Percentiles rank a stretch among this genome's conserved stretches.
These are phyloP conservation scores for Corythoichthys intestinalis DNA, from an alignment of 2,113 vertebrate genomes.

Conservation along the genomic window DNA sequence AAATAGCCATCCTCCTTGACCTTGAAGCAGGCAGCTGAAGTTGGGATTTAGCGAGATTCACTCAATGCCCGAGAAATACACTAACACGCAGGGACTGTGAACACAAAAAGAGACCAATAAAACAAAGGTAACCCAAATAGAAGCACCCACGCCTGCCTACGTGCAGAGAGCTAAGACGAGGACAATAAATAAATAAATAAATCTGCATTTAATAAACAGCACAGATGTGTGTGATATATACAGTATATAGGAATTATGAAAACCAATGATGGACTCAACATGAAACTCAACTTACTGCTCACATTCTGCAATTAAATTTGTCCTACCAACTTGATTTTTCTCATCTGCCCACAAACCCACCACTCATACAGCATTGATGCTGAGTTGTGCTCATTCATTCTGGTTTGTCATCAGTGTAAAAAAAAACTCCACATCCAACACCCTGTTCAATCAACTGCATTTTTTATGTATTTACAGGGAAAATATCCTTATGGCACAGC, in stretches of 20 bases:
- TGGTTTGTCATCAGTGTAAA: background rate
- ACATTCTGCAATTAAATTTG: conserved; percentile 28
- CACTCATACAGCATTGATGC: background rate
- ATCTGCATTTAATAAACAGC: background rate
- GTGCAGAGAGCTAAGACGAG: background rate
- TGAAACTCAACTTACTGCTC: conserved; percentile 5
- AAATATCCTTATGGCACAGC: background rate
- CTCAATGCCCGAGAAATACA: conserved; percentile 1
- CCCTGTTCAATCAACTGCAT: background rate
- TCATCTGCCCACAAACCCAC: conserved; percentile 25
- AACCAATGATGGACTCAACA: conserved; percentile 27
- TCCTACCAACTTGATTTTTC: conserved; percentile 26
- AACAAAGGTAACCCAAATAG: background rate
- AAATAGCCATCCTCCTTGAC: conserved; percentile 2
- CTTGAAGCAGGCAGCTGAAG: conserved; percentile 3
- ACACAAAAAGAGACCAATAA: background rate
- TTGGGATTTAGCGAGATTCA: background rate
- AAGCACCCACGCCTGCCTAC: background rate
- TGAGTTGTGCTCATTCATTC: conserved; percentile 6
- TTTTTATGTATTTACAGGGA: background rate
- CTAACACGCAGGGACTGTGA: background rate
- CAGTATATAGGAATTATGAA: background rate
- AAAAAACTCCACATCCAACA: background rate
- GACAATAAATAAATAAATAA: background rate
- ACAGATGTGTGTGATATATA: conserved; percentile 27